phyloP scores from a whole-genome alignment of 2,113 vertebrate genomes.

The Limanda limanda region DNA sequence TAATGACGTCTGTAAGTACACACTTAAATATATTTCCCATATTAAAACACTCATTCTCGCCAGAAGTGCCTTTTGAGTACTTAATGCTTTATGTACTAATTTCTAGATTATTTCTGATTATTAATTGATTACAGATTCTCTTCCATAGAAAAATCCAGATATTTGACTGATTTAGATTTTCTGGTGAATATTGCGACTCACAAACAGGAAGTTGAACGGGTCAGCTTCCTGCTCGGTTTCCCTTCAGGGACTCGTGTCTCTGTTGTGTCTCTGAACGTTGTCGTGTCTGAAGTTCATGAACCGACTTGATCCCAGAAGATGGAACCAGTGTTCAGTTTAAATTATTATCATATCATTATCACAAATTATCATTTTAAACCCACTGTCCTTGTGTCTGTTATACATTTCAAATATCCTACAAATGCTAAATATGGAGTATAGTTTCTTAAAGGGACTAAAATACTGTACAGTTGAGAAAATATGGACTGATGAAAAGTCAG shows the following conservation, averaged over 20 bases:
- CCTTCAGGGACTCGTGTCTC: not conserved
- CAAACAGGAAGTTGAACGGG: constrained; percentile 16
- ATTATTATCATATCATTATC: no score
- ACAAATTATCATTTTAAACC: no score
- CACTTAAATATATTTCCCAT: no score
- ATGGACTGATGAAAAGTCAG: constrained; percentile 7
- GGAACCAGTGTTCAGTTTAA: not conserved
- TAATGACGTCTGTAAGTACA: no score
- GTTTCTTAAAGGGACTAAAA: no score
- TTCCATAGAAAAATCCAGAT: not conserved
- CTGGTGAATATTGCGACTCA: not conserved
- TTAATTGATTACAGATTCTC: not conserved
- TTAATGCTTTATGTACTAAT: no score
- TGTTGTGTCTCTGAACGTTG: constrained; percentile 9
- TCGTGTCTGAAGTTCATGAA: constrained; percentile 23
- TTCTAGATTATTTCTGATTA: no score
- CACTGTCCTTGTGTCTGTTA: no score
- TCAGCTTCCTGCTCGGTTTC: constrained; percentile 49
- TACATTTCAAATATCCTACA: no score
- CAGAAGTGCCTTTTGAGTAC: no score
- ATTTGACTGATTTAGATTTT: not conserved
- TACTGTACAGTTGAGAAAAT: not conserved
- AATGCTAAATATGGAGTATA: no score
- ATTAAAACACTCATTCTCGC: no score
- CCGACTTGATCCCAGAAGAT: constrained; percentile 2